Evolutionary conservation across 2,113 vertebrate genomes (phyloP).

Genomic region (Diadophis punctatus): DNA sequence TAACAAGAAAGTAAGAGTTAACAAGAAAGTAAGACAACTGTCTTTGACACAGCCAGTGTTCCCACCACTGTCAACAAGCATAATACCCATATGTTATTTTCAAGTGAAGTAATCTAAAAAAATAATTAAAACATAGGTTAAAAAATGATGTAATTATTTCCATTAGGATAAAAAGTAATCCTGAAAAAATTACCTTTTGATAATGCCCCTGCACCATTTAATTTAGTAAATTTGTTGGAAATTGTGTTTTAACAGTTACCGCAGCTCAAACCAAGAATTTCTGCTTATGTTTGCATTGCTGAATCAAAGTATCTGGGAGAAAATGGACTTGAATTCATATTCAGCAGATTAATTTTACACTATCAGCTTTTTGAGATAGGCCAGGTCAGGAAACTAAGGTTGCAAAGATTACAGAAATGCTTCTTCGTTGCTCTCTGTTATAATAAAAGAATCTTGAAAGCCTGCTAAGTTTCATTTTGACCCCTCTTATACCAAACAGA

Average conservation of each 20-base stretch:
- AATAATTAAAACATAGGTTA: neutral
- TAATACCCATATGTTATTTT: neutral
- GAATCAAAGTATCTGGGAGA: neutral
- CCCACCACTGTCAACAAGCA: neutral
- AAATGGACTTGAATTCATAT: neutral
- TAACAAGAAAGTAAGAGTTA: too few relatives aligned
- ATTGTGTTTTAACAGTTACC: neutral
- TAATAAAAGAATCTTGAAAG: neutral
- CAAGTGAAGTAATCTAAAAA: neutral
- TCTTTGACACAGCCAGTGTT: neutral
- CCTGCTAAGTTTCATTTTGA: neutral
- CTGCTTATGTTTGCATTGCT: neutral
- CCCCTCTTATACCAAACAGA: neutral
- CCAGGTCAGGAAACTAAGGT: neutral
- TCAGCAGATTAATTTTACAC: neutral
- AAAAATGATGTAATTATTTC: neutral
- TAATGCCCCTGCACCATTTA: neutral
- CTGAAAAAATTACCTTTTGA: neutral
- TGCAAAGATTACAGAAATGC: neutral
- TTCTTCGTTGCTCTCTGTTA: neutral
- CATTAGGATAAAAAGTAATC: neutral
- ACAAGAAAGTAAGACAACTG: neutral
- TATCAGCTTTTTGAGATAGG: neutral
- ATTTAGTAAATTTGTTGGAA: neutral
- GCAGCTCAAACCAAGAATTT: neutral